phyloP scores from a whole-genome alignment of 2,113 vertebrate genomes.

The pig (Sus scrofa) region T2T-Sscrofa CM000824.6:113270001-113270500 shows the following conservation, averaged over 20 bases:
- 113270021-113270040: not conserved
- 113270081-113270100: not conserved
- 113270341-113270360: too few species aligned
- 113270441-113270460: too few species aligned
- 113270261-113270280: not conserved
- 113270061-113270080: not conserved
- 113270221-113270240: not conserved
- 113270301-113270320: not conserved
- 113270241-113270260: not conserved
- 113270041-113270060: not conserved
- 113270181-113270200: not conserved
- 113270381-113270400: too few species aligned
- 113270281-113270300: not conserved
- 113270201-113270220: not conserved
- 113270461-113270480: too few species aligned
- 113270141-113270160: not conserved
- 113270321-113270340: not conserved
- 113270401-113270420: too few species aligned
- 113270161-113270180: not conserved
- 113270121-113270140: not conserved
- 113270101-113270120: not conserved
- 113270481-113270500: too few species aligned
- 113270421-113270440: too few species aligned
- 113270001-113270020: not conserved
- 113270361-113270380: too few species aligned